These are phyloP conservation scores for Catostomus latipinnis DNA, from an alignment of 2,797 vertebrate species.

Conservation along the genomic window DNA sequence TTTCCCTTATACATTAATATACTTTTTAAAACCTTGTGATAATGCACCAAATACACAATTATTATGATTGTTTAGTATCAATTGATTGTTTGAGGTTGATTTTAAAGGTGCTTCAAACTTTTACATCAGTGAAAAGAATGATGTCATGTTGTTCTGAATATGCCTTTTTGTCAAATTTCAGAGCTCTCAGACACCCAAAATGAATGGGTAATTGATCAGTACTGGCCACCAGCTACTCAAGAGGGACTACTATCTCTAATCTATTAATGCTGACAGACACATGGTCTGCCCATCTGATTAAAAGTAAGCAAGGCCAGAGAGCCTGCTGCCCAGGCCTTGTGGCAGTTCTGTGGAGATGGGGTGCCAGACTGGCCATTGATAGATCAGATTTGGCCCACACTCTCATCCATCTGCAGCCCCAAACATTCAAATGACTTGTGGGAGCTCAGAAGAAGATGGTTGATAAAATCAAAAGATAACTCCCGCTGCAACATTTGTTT, in stretches of 20 bases:
- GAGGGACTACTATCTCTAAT: no score
- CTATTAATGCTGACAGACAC: slow-evolving; percentile 56
- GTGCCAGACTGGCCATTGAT: slow-evolving; percentile 60
- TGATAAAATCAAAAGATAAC: slow-evolving; percentile 39
- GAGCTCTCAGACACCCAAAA: slow-evolving; percentile 38
- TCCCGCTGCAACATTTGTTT: slow-evolving; percentile 63
- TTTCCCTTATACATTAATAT: no score
- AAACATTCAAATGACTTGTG: slow-evolving; percentile 52
- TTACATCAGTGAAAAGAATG: not conserved
- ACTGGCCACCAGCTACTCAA: slow-evolving; percentile 55
- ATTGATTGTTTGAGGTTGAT: no score
- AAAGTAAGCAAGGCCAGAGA: slow-evolving; percentile 31
- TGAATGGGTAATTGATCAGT: slow-evolving; percentile 56
- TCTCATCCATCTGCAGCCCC: slow-evolving; percentile 58
- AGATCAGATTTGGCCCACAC: slow-evolving; percentile 51
- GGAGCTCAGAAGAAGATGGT: slow-evolving; percentile 35
- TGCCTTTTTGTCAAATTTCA: not conserved
- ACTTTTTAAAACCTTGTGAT: no score
- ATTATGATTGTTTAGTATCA: no score
- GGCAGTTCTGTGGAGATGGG: slow-evolving; percentile 38
- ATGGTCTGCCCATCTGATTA: slow-evolving; percentile 52
- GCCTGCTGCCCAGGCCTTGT: slow-evolving; percentile 41
- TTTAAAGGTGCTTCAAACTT: no score
- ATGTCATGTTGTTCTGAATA: slow-evolving; percentile 30
- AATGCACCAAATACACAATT: no score